Evolutionary conservation across 1,140 invertebrate species (phyloP), one percentile per base, ranked within the genome.

Genomic region (Drosophila micromelanica): DNA sequence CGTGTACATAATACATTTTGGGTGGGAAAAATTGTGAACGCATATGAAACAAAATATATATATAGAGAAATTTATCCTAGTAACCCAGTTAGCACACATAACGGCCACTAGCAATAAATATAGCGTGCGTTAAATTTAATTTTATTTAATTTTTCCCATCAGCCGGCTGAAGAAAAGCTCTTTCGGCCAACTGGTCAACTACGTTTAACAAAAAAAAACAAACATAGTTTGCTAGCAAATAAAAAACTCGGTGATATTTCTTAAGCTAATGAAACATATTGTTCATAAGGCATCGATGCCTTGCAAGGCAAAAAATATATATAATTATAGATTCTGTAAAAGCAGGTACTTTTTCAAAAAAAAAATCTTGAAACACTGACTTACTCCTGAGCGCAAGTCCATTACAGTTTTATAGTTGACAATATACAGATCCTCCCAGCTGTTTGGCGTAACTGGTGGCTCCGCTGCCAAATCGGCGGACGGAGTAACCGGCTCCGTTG

Each of bases 381-480:
- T 93, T 75, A 94, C 94, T 91, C 93, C 94, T 40, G 93, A 93
- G 45, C 93, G 92, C 30, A 94, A 80, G 69, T 94, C 92, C 56
- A 93, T 89, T 23, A 94, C 69, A 5, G 93, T 92, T 65, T 93
- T 90, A 38, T 93, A 91, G 74, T 92, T 92, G 3, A 94, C 93
- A 65, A 94, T 84, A 8, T 93, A 93, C 13, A 94, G 73, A 8
- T 94, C 93, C 65, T 94, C 93, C 93, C 94, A 94, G 2, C 64
- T 86, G 20, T 90, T 91, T 9, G 73, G 79, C 8, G 78, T 72
- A 11, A 63, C 51, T n/a, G 80, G 59, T n/a, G 70, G 57, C 5
- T 73, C 73, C 0, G 46, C 52, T 5, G 69, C 57, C 13, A 48
- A 3, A 5, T 38, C 37, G 2, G 32, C 56, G 0, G 76, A 52